Percentiles rank a stretch among this genome's conserved stretches.
Conservation (phyloP, 2,888 invertebrate genomes). For the Ophioninae sp. region DNA sequence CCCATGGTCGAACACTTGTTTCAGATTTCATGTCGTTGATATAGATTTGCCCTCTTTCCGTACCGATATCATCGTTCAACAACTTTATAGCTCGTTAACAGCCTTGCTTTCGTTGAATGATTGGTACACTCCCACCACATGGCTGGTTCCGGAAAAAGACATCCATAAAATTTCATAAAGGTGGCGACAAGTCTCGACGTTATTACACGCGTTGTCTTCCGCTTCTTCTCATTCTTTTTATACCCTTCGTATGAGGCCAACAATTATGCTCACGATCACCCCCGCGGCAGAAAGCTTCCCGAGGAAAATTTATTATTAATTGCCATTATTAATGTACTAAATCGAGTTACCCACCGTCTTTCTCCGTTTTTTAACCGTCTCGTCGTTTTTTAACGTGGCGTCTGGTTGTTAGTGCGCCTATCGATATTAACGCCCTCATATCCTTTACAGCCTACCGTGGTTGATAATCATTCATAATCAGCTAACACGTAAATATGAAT, state of each 20-base stretch:
- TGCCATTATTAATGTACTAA: constrained; percentile 53
- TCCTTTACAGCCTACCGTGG: neutral
- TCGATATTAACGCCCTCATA: constrained; percentile 14
- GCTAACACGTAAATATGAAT: neutral
- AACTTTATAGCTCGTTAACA: constrained; percentile 51
- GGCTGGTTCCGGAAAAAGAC: constrained; percentile 7
- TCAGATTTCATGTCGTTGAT: neutral
- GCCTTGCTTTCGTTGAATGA: constrained; percentile 38
- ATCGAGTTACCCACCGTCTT: constrained; percentile 40
- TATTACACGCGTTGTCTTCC: constrained; percentile 34
- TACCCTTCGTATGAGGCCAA: neutral
- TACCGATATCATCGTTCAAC: constrained; percentile 26
- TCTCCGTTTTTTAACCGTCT: no score
- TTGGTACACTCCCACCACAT: constrained; percentile 3
- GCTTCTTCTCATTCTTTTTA: constrained; percentile 14
- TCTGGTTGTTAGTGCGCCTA: constrained; percentile 40
- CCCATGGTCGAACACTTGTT: neutral
- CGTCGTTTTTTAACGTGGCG: constrained; percentile 15
- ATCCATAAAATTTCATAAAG: constrained; percentile 53
- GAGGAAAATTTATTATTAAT: constrained; percentile 59
- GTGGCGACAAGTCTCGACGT: constrained; percentile 22
- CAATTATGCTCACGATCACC: constrained; percentile 43
- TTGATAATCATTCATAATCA: neutral
- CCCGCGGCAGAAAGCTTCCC: constrained; percentile 35
- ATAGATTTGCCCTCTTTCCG: constrained; percentile 2